Conservation (phyloP, 2,797 vertebrate species). For the Lemur catta region DNA sequence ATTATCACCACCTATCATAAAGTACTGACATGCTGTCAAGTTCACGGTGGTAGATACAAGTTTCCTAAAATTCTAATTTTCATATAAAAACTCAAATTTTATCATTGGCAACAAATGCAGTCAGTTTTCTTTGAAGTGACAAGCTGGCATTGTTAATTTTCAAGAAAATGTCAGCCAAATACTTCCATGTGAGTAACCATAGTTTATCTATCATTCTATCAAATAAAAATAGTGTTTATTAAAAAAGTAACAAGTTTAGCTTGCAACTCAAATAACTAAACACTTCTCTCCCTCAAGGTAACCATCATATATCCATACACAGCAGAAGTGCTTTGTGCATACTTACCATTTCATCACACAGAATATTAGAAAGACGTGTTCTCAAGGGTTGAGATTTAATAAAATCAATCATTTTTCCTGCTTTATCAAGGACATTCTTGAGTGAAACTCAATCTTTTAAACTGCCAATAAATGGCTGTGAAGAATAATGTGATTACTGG, state of each 20-base stretch:
- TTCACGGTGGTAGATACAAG: not conserved
- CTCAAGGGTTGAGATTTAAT: conserved; percentile 17
- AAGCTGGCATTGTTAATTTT: conserved; percentile 13
- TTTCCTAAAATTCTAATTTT: conserved; percentile 37
- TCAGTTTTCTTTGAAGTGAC: conserved; percentile 24
- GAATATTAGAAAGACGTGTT: not conserved
- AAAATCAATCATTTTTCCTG: conserved; percentile 9
- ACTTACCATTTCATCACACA: not conserved
- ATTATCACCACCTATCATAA: not conserved
- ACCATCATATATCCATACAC: not conserved
- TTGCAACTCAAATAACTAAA: not conserved
- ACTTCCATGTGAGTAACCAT: not conserved
- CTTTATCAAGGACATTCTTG: not conserved
- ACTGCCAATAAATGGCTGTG: not conserved
- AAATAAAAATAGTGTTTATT: not conserved
- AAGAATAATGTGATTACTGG: not conserved
- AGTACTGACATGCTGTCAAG: not conserved
- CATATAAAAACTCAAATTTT: not conserved
- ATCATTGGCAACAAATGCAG: not conserved
- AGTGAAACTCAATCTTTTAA: not conserved
- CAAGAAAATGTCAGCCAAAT: conserved; percentile 2
- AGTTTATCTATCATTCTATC: not conserved
- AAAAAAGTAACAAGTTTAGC: not conserved
- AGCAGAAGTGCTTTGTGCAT: not conserved
- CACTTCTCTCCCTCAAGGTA: not conserved